Base-by-base conservation (phyloP, 1,140 invertebrate genomes). In the Tribolium madens region DNA sequence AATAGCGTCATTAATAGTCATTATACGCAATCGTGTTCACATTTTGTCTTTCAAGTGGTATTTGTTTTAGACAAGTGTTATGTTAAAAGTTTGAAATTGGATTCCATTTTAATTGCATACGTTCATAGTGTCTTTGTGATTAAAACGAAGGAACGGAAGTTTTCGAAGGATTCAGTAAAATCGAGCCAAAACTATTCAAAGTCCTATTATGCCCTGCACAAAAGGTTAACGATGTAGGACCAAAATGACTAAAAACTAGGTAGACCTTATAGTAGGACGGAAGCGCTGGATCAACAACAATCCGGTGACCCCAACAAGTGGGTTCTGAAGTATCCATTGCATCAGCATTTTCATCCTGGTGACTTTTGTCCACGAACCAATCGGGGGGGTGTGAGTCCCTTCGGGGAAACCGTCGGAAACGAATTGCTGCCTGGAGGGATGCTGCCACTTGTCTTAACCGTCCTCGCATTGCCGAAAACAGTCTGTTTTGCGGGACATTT, bases 281-380 rank as follows among this genome's bases (percentile, higher is more conserved):
- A 42, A 89, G 84, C 0, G 91, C 89, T 14, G 91, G 89, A 84
- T 92, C 91, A 68, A 92, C 89, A 1, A 90, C 90, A 31, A 92
- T 86, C 21, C 88, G 83, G 72, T 89, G 88, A 80, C 89, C 90
- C 15, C 90, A 85, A 15, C 87, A 84, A 73, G 87, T 88, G 5
- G 81, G 80, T 15, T 64, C 73, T 33, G 70, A 52, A 15, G 78
- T 77, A 31, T 31, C 83, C 74, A 18, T 86, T 80, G 86, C 86
- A 80, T 86, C 89, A 60, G 79, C 79, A 7, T 79, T 86, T 78
- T 86, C 88, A 33, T 88, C 86, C 5, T 87, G 84, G 72, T 85
- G 84, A 75, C 80, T 83, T 76, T 90, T 90, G 81, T 91, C 89
- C n/a, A 91, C 85, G 77, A 91, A 91, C 88, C 89, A 90, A 77